A percentile compares a stretch with the other conserved stretches of the same genome.
Conservation (phyloP, 2,888 invertebrate genomes). For the Diaphora mendica region DNA sequence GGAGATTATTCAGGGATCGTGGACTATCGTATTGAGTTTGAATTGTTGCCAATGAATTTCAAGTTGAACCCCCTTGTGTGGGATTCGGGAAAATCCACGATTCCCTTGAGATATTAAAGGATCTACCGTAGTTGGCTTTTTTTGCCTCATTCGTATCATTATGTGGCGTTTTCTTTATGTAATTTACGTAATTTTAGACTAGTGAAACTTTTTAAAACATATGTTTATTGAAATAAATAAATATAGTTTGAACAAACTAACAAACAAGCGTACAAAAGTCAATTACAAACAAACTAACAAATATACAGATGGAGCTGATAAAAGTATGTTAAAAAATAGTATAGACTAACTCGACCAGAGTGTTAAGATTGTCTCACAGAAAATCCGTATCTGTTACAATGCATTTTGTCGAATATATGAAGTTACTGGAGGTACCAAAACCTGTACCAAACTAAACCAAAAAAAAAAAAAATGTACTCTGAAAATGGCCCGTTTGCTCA, state of each 20-base stretch:
- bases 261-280: too few relatives aligned
- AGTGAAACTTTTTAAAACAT: neutral
- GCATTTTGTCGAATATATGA: too few relatives aligned
- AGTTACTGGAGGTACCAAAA: too few relatives aligned
- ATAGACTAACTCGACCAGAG: too few relatives aligned
- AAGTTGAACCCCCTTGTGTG: constrained; percentile 42
- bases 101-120: constrained; percentile 41
- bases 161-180: constrained; percentile 6
- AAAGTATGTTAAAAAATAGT: too few relatives aligned
- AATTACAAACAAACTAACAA: too few relatives aligned
- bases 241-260: neutral
- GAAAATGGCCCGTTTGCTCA: too few relatives aligned
- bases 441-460: too few relatives aligned
- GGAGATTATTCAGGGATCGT: constrained; percentile 34
- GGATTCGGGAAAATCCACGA: constrained; percentile 42
- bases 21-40: constrained; percentile 41
- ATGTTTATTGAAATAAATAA: neutral
- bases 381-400: too few relatives aligned
- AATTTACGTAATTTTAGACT: neutral
- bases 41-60: constrained; percentile 53
- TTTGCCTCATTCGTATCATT: constrained; percentile 31
- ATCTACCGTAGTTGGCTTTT: constrained; percentile 33
- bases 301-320: too few relatives aligned
- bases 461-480: too few relatives aligned
- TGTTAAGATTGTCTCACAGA: too few relatives aligned